Conservation (phyloP, 2,888 invertebrate genomes). For the Tinea semifulvella region DNA sequence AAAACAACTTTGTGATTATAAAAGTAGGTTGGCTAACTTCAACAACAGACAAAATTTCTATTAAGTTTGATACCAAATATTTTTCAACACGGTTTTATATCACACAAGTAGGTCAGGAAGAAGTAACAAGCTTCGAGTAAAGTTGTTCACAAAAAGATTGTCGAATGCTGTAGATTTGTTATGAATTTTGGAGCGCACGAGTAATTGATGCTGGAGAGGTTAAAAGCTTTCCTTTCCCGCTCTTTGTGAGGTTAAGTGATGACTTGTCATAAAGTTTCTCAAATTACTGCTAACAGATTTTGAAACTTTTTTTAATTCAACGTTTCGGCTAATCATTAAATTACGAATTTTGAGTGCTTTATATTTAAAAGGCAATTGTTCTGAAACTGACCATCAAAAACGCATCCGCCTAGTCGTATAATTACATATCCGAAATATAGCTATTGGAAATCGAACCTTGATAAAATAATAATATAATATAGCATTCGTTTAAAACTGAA, state of each 20-base stretch:
- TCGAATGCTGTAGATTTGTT: conserved; percentile 21
- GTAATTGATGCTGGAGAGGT: conserved; percentile 44
- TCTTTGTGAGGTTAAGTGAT: not conserved
- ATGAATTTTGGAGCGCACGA: conserved; percentile 34
- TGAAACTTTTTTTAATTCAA: no score
- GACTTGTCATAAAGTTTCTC: conserved; percentile 14
- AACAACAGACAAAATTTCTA: not conserved
- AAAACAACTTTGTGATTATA: no score
- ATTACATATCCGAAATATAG: no score
- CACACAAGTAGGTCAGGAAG: conserved; percentile 3
- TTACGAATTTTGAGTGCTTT: no score
- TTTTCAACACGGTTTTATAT: not conserved
- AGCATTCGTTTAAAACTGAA: no score
- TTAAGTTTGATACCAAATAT: not conserved
- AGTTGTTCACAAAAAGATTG: conserved; percentile 9
- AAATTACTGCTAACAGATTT: not conserved
- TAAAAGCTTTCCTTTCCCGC: conserved; percentile 42
- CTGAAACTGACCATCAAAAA: no score
- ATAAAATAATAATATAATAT: no score
- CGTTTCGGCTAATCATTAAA: no score
- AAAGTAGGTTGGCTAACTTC: no score
- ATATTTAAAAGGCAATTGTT: no score
- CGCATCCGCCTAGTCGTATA: no score
- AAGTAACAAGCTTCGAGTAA: not conserved
- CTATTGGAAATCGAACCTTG: no score